Base-by-base conservation (phyloP, 2,113 vertebrate genomes). In the Benthochromis sp. region DNA sequence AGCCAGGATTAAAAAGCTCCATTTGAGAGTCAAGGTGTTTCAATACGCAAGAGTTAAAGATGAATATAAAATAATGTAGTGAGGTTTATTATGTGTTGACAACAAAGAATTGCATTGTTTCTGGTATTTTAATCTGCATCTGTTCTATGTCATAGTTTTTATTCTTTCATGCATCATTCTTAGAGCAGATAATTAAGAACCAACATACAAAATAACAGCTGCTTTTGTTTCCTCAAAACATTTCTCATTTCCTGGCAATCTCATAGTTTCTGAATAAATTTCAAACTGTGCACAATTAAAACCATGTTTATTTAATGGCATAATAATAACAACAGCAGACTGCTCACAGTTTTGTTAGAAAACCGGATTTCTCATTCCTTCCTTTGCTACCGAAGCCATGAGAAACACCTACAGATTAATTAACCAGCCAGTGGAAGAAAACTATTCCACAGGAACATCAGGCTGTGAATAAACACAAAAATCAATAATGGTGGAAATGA, bases 371-470 rank as follows among this genome's bases (percentile, higher is more conserved):
- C 17, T 69, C 2, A 36, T 82, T 83, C 80, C 36, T 3, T 29
- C 10, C 8, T 61, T 84, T 83, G 88, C 87, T 38, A 36, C 34
- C 3, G 47, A 38, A 21, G 59, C 38, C 4, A 45, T 8, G 50
- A 90, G 90, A 89, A 93, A 93, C 89, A 92, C 79, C 54, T 54
- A 54, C 31, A 83, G 90, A 93, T 92, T 94, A 95, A 95, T 94
- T 94, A 92, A 91, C 88, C 88, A 88, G 87, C 82, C 79, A 83
- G 81, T 3, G 14, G 19, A 69, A 81, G 61, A 84, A 55, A 86
- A 66, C n/a, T 59, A 52, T 63, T 86, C 76, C 61, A 83, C 54
- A 85, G 57, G 78, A 83, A 87, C 85, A 90, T 55, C 61, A 81
- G 73, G 47, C 81, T 86, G 83, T 27, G 86, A 86, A 90, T 90